phyloP scores from a whole-genome alignment of 2,113 vertebrate genomes.

The Columbina picui region DNA sequence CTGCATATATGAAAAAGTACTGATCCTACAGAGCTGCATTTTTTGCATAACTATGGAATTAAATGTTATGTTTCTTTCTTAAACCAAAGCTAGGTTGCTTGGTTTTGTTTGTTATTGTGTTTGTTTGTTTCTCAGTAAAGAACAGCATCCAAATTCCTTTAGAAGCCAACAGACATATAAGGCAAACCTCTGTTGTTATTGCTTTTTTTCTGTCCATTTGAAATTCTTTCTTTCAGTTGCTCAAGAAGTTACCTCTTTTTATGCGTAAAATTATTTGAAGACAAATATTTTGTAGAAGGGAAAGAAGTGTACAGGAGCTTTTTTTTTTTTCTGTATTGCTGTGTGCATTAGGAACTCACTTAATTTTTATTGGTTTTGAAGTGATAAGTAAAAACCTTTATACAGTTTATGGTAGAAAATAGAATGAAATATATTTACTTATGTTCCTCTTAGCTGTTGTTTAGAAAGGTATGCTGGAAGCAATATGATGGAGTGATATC shows the following conservation, averaged over 20 bases:
- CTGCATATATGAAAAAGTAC: neutral
- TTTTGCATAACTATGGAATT: neutral
- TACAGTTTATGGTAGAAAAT: neutral
- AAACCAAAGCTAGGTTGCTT: neutral
- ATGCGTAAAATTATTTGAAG: neutral
- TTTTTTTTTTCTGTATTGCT: neutral
- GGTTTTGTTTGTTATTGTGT: neutral
- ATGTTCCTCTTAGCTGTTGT: neutral
- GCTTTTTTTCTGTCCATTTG: neutral
- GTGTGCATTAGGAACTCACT: neutral
- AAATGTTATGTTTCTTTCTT: neutral
- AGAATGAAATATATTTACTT: neutral
- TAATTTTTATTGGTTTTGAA: neutral
- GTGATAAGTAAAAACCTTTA: neutral
- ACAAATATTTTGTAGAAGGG: neutral
- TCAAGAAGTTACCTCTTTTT: neutral
- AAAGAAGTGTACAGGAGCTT: neutral
- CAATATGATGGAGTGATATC: rapidly evolving
- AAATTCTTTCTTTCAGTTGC: neutral
- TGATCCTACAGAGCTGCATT: neutral
- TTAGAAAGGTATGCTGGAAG: neutral
- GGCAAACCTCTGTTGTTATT: neutral
- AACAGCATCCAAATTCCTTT: neutral
- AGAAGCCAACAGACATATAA: neutral
- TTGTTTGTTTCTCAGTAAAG: neutral